Conservation (phyloP, 1,140 invertebrate genomes). For the Aethina tumida region DNA sequence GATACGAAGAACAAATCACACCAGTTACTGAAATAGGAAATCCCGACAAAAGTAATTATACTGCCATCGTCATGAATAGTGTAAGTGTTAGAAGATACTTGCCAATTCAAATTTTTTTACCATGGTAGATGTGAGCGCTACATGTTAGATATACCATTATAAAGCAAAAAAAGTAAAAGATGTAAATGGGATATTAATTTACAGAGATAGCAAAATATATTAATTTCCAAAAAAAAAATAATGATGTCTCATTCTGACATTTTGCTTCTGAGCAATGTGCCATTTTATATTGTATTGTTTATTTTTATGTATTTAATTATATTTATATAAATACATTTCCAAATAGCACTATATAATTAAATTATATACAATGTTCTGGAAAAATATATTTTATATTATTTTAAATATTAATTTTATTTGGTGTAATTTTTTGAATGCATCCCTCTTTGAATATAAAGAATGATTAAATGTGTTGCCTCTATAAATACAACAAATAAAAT, state of each 20-base stretch:
- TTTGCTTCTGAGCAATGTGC: slow-evolving; percentile 24
- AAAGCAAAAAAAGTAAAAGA: slow-evolving; percentile 1
- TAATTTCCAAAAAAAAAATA: slow-evolving; percentile 11
- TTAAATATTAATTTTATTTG: too few relatives aligned
- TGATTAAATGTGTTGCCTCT: too few relatives aligned
- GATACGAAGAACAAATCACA: slow-evolving; percentile 9
- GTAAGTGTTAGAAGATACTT: slow-evolving; percentile 13
- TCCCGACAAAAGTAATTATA: slow-evolving; percentile 4
- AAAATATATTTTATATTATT: too few relatives aligned
- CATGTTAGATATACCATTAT: slow-evolving; percentile 6
- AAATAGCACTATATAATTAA: too few relatives aligned
- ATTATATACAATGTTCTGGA: too few relatives aligned
- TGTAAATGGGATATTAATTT: slow-evolving; percentile 16
- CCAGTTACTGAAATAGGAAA: slow-evolving; percentile 12
- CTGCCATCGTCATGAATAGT: slow-evolving; percentile 13
- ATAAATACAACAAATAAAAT: too few relatives aligned
- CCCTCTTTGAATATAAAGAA: too few relatives aligned
- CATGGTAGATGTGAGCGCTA: slow-evolving; percentile 14
- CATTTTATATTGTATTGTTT: slow-evolving; percentile 24
- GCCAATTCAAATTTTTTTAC: slow-evolving; percentile 15
- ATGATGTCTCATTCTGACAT: slow-evolving; percentile 17
- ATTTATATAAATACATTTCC: too few relatives aligned
- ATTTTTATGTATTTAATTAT: neutral
- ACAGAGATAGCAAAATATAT: slow-evolving; percentile 6
- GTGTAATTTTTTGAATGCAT: too few relatives aligned